phyloP scores from a whole-genome alignment of 2,113 vertebrate species.

The Nothoprocta pentlandii region DNA sequence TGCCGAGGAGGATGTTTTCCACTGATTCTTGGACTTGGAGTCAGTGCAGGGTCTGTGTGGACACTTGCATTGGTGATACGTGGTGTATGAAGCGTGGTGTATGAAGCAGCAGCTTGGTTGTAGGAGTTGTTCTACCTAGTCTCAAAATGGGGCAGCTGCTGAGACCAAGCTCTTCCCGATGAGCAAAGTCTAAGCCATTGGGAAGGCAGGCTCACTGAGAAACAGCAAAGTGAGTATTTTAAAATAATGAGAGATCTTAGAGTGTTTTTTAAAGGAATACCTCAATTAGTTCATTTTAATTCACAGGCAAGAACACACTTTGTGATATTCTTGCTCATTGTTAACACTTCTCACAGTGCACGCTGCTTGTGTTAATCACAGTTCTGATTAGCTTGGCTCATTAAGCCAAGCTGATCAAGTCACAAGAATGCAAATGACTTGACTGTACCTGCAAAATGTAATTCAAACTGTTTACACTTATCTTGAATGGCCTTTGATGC shows the following conservation, averaged over 20 bases:
- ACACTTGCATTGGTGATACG: neutral
- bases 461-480: neutral
- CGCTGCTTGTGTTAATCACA: neutral
- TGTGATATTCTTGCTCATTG: neutral
- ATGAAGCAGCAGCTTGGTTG: neutral
- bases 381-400: neutral
- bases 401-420: neutral
- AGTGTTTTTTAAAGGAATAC: neutral
- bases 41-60: neutral
- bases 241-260: neutral
- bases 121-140: neutral
- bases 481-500: neutral
- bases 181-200: neutral
- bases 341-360: accelerated
- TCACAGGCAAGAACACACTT: neutral
- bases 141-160: neutral
- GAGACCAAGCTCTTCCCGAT: neutral
- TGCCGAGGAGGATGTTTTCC: neutral
- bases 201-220: neutral
- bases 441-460: neutral
- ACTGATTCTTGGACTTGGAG: neutral
- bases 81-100: neutral
- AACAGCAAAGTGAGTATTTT: neutral
- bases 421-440: neutral
- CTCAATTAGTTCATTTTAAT: neutral